Percentiles rank a stretch among this genome's conserved stretches.
Evolutionary conservation across 2,113 vertebrate species (phyloP).

Genomic region (Hippocampus comes): DNA sequence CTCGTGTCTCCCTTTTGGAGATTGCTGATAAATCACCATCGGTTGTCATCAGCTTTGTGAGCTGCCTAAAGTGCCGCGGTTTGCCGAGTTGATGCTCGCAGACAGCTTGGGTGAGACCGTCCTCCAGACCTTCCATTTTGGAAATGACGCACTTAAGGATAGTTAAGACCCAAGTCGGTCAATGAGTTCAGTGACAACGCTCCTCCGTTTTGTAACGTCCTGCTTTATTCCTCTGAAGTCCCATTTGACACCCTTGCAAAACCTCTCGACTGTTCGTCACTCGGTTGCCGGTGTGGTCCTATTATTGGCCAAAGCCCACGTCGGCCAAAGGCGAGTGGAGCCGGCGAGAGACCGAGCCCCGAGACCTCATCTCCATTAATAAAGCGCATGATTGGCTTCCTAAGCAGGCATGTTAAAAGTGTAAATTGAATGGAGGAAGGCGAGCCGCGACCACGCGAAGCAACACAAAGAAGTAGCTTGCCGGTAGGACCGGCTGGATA

Average conservation of each 20-base stretch:
- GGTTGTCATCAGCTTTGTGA: too few relatives aligned
- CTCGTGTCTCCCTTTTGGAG: not conserved
- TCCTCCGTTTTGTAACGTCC: too few relatives aligned
- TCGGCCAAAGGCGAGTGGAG: slow-evolving; percentile 20
- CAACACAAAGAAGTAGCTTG: slow-evolving; percentile 38
- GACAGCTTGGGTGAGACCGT: too few relatives aligned
- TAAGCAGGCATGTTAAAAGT: slow-evolving; percentile 72
- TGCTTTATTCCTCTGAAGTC: too few relatives aligned
- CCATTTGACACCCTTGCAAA: too few relatives aligned
- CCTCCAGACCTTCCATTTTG: too few relatives aligned
- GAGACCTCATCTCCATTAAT: slow-evolving; percentile 73
- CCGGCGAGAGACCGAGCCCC: slow-evolving; percentile 23
- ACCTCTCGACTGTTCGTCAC: not conserved
- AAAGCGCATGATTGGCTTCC: slow-evolving; percentile 63
- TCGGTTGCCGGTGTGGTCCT: not conserved
- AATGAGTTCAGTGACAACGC: too few relatives aligned
- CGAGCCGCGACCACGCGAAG: slow-evolving; percentile 33
- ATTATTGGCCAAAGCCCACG: not conserved
- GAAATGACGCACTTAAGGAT: too few relatives aligned
- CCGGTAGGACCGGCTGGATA: slow-evolving; percentile 44
- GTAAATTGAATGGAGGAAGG: slow-evolving; percentile 54
- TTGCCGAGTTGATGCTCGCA: too few relatives aligned
- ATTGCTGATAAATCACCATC: not conserved
- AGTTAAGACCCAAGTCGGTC: too few relatives aligned
- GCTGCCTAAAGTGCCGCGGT: too few relatives aligned